phyloP scores from a whole-genome alignment of 53 echinoderm and acorn worm species.

The Patiria pectinifera region DNA sequence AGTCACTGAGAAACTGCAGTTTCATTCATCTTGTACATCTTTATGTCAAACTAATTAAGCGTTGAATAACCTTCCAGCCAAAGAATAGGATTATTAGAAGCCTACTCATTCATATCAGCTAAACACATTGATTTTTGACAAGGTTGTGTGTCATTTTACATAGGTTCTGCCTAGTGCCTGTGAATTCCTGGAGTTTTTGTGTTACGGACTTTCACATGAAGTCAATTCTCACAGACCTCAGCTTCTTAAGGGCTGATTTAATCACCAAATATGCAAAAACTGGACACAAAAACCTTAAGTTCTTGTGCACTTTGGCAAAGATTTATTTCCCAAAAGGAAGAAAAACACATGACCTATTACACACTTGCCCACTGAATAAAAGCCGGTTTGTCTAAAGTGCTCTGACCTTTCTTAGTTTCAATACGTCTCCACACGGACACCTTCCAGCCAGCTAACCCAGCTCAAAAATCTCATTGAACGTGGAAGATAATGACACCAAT shows the following conservation, averaged over 20 bases:
- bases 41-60: too few species aligned
- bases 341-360: slow-evolving; percentile 53
- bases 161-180: background rate
- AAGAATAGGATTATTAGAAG: too few species aligned
- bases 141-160: background rate
- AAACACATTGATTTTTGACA: background rate
- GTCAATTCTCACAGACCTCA: slow-evolving; percentile 21
- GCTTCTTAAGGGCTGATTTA: slow-evolving; percentile 58
- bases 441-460: slow-evolving; percentile 28
- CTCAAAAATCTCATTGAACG: slow-evolving; percentile 28
- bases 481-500: slow-evolving; percentile 52
- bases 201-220: background rate
- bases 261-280: slow-evolving; percentile 31
- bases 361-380: slow-evolving; percentile 33
- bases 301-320: slow-evolving; percentile 50
- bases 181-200: background rate
- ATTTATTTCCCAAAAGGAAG: slow-evolving; percentile 48
- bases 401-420: slow-evolving; percentile 27
- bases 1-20: too few species aligned
- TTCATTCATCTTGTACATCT: too few species aligned
- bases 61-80: too few species aligned
- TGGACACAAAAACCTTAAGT: slow-evolving; percentile 11
- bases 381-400: slow-evolving; percentile 15
- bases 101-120: too few species aligned
- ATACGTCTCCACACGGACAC: slow-evolving; percentile 1